Conservation (phyloP, 2,888 invertebrate genomes). For the Tanypteryx hageni region DNA sequence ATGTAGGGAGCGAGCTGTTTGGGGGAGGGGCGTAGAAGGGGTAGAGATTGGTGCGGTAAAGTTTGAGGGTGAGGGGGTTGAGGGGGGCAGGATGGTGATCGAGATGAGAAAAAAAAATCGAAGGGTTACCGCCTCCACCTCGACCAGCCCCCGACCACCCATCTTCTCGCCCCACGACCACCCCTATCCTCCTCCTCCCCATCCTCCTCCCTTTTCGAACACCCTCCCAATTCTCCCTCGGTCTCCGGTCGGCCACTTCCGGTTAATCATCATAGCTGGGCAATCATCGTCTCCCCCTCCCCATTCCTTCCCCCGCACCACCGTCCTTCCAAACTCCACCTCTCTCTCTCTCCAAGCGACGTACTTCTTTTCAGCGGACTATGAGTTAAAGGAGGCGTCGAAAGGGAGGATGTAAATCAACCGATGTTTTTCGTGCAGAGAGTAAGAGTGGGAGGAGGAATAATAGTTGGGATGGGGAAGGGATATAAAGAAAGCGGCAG, state of each 20-base stretch:
- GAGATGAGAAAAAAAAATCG: too few species aligned
- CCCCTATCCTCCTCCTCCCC: not conserved
- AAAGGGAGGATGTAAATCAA: conserved; percentile 32
- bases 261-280: conserved; percentile 31
- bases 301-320: not conserved
- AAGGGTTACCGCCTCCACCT: too few species aligned
- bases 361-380: too few species aligned
- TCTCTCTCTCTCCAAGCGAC: too few species aligned
- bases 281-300: not conserved
- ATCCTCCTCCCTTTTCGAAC: not conserved
- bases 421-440: conserved; percentile 7
- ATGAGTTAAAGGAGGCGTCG: conserved; percentile 23
- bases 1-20: too few species aligned
- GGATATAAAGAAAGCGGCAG: conserved; percentile 4
- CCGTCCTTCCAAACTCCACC: too few species aligned
- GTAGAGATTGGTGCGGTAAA: too few species aligned
- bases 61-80: too few species aligned
- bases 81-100: too few species aligned
- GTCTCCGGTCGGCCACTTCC: conserved; percentile 12
- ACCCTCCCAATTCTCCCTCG: not conserved
- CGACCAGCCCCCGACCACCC: too few species aligned
- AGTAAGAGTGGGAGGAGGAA: not conserved
- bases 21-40: too few species aligned
- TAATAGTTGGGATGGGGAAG: not conserved
- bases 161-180: too few species aligned